These are phyloP conservation scores for Lepidocyrtinus sp. DNA, from an alignment of 2,888 invertebrate genomes.

Conservation along the genomic window DNA sequence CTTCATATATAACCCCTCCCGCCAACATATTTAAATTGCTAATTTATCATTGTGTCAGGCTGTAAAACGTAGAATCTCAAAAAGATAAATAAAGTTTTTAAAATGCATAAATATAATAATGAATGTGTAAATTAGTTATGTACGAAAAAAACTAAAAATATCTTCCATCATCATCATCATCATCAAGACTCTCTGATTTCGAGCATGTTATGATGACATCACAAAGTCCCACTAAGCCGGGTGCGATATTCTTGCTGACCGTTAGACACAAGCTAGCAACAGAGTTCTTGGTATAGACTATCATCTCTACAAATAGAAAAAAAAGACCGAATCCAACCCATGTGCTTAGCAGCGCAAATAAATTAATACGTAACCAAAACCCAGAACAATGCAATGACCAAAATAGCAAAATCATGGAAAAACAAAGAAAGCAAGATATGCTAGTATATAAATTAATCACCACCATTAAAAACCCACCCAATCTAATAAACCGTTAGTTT, in stretches of 20 bases:
- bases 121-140: constrained; percentile 29
- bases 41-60: no score
- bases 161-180: constrained; percentile 45
- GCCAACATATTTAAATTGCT: no score
- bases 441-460: no score
- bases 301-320: constrained; percentile 63
- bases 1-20: no score
- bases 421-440: no score
- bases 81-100: background rate
- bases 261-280: constrained; percentile 64
- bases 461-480: no score
- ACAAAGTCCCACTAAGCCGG: constrained; percentile 58
- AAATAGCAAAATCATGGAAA: background rate
- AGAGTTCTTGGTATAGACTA: constrained; percentile 59
- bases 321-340: constrained; percentile 63
- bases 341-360: constrained; percentile 53
- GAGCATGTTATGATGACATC: constrained; percentile 41
- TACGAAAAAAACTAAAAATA: constrained; percentile 50
- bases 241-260: constrained; percentile 59
- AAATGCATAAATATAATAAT: constrained; percentile 25
- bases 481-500: no score
- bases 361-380: constrained; percentile 3
- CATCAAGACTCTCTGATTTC: constrained; percentile 28
- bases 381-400: background rate
- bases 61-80: no score